These are phyloP conservation scores for Catonia carolina DNA, from an alignment of 2,888 invertebrate genomes.

Conservation along the genomic window DNA sequence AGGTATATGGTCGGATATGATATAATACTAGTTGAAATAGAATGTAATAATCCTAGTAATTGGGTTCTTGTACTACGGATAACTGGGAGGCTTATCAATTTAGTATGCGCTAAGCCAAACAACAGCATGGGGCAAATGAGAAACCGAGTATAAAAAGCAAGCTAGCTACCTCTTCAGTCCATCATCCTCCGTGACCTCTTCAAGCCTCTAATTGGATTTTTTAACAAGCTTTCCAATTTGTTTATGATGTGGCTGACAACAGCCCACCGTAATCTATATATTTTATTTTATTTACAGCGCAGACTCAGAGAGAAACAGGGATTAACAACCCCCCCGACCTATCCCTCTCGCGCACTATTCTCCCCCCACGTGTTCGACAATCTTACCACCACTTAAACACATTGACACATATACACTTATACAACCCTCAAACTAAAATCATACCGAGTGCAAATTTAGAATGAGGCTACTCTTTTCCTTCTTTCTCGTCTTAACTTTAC, in stretches of 20 bases:
- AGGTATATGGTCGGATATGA: conserved; percentile 6
- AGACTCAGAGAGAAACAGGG: conserved; percentile 11
- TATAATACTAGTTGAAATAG: too few relatives aligned
- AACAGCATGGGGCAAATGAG: too few relatives aligned
- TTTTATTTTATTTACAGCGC: conserved; percentile 14
- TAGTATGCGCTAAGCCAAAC: too few relatives aligned
- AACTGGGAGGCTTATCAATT: too few relatives aligned
- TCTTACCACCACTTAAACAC: too few relatives aligned
- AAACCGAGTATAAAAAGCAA: too few relatives aligned
- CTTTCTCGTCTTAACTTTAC: too few relatives aligned
- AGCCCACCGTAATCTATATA: conserved; percentile 12
- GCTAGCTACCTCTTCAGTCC: too few relatives aligned
- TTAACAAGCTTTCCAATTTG: conserved; percentile 37
- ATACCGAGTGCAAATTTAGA: too few relatives aligned
- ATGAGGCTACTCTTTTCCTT: too few relatives aligned
- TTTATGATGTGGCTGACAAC: conserved; percentile 19
- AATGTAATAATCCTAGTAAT: conserved; percentile 2
- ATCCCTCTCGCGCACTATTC: background rate
- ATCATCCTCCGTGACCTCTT: conserved; percentile 7
- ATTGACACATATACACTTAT: too few relatives aligned
- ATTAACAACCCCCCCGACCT: background rate
- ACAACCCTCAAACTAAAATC: too few relatives aligned
- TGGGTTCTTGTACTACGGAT: conserved; percentile 14
- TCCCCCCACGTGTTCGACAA: background rate
- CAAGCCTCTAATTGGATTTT: conserved; percentile 26